Evolutionary conservation across 2,888 invertebrate species (phyloP), one percentile per base, ranked within the genome.

Genomic region (Cheilosia vernalis): DNA sequence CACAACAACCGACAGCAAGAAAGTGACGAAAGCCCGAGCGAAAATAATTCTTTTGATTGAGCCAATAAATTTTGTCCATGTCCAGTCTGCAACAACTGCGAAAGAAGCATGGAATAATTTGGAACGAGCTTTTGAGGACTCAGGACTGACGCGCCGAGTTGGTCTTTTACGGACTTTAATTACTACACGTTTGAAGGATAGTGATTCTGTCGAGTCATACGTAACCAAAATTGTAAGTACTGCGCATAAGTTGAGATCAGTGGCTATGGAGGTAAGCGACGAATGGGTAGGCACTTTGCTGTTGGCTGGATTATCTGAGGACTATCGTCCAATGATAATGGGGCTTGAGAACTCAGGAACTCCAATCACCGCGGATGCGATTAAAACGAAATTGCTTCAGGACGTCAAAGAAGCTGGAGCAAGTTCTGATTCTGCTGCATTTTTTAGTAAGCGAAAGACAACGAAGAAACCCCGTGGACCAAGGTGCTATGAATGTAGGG

Each of bases 31-130:
- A 70, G 61, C 77, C 2, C 44, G 70, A 49, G 30, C 81, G 4
- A 58, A 77, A 63, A 58, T 81, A 2, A 42, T 76, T 2, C 37
- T 77, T 4, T 3, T 58, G 10, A 58, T 73, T 27, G 80, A 86
- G 2, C 88, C 88, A 21, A 87, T 88, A 4, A 64, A 87, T 67
- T 88, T 88, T 78, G 79, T 88, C 1, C 88, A 90, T 67, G 87
- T 90, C 9, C 85, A 88, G 69, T 64, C 81, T 17, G 80, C 88
- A 15, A 77, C 55, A 5, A 83, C 83, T 10, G 88, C 88, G 2
- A 88, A 88, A 76, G 87, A 88, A 61, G 87, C 69, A 13, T 90
- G 90, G 89, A 77, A 88, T 0, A 89, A 85, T 21, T 55, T 89
- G 7, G 21, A 81, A 64, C 60, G 19, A 6, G 82, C 88, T 0